These are phyloP conservation scores for Euclidia mi DNA, from an alignment of 2,888 invertebrate species.

Conservation along the genomic window DNA sequence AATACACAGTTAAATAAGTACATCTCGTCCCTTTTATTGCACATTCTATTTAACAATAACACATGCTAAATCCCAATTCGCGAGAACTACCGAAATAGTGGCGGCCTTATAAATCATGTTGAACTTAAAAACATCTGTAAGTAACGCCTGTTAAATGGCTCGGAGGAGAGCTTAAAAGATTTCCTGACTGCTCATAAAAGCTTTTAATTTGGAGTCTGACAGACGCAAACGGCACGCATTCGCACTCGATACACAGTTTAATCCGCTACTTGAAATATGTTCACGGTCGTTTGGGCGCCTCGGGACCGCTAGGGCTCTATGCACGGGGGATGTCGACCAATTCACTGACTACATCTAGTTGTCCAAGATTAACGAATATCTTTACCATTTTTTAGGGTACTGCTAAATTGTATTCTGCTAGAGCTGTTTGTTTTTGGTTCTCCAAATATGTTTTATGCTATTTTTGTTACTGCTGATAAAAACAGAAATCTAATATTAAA, in stretches of 20 bases:
- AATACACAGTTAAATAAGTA: too few species aligned
- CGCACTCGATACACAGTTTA: constrained; percentile 85
- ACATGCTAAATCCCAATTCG: constrained; percentile 14
- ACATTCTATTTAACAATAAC: too few species aligned
- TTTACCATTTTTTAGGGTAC: constrained; percentile 68
- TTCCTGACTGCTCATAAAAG: constrained; percentile 56
- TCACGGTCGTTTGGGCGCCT: constrained; percentile 53
- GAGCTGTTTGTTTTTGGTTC: constrained; percentile 41
- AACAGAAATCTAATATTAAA: too few species aligned
- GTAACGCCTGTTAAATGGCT: constrained; percentile 70
- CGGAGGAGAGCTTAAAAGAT: constrained; percentile 76
- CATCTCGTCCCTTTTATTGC: too few species aligned
- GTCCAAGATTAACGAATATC: constrained; percentile 75
- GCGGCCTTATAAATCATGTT: constrained; percentile 44
- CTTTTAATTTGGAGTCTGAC: constrained; percentile 85
- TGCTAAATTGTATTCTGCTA: constrained; percentile 53
- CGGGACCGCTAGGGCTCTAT: constrained; percentile 41
- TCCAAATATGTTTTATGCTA: too few species aligned
- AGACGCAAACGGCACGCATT: constrained; percentile 81
- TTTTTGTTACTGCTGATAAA: too few species aligned
- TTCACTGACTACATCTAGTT: constrained; percentile 74
- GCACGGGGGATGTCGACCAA: constrained; percentile 71
- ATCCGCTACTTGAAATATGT: constrained; percentile 89
- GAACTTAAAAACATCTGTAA: constrained; percentile 59
- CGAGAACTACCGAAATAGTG: constrained; percentile 18